Conservation (phyloP, 2,797 vertebrate species). For the Staurois parvus region DNA sequence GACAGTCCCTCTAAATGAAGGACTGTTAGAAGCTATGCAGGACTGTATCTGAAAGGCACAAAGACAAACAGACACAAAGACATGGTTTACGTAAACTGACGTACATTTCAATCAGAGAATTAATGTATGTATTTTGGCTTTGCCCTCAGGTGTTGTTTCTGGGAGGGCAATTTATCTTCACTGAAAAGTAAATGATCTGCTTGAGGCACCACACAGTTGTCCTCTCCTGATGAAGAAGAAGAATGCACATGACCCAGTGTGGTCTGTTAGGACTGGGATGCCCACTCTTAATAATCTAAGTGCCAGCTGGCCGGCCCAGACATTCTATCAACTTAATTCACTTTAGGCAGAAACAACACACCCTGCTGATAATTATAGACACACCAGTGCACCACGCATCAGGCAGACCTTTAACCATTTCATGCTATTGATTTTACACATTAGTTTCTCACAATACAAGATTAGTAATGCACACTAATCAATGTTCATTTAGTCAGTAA, state of each 20-base stretch:
- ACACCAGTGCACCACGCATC: neutral
- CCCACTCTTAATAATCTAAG: constrained; percentile 6
- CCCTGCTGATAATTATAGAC: constrained; percentile 14
- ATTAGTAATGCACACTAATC: neutral
- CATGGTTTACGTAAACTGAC: no score
- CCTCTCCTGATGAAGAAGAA: constrained; percentile 10
- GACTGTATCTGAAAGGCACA: no score
- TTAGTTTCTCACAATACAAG: neutral
- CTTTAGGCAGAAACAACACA: constrained; percentile 3
- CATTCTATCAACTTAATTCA: constrained; percentile 25
- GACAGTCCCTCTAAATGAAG: no score
- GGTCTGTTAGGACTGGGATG: neutral
- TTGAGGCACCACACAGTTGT: neutral
- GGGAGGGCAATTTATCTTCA: neutral
- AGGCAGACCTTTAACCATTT: neutral
- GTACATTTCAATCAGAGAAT: no score
- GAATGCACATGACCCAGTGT: neutral
- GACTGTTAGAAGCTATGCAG: no score
- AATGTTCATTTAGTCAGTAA: neutral
- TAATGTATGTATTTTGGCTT: neutral
- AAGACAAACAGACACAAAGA: no score
- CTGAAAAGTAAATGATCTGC: constrained; percentile 6
- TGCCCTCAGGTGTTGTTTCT: constrained; percentile 7
- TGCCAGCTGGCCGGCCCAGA: constrained; percentile 31
- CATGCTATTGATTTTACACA: constrained; percentile 2